Base-by-base conservation (phyloP, 1,140 invertebrate genomes). In the Tetramorium alpestre region DNA sequence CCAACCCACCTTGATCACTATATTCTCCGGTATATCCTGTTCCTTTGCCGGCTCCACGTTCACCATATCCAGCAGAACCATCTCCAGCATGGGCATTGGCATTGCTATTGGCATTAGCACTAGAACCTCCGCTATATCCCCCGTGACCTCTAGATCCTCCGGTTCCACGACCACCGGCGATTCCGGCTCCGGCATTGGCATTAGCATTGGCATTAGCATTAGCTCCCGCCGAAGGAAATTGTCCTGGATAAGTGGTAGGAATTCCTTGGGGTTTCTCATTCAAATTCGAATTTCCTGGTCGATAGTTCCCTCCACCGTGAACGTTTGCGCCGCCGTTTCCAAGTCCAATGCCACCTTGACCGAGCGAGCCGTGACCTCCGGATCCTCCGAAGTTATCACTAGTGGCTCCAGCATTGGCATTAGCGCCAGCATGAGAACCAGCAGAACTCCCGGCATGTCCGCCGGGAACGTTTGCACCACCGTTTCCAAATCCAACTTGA, bases 81-180 rank as follows among this genome's bases (percentile, higher is more conserved):
- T 4, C 64, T 70, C 89, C 90, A 70, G 84, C 84, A 16, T 81
- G 82, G 3, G 88, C 89, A 41, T n/a, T 18, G 13, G 87, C 90
- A 18, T 75, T 87, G 3, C 80, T 80, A 56, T 7, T 85, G 4
- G 85, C 69, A 69, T 77, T 87, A 8, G 28, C 28, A 33, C 28
- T 2, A 11, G 54, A 82, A 8, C 73, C 41, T 13, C 67, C 49
- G 6, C 18, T 62, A 11, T 67, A 67, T 44, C 13, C 58, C 54
- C 69, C 80, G 22, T 47, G 64, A 25, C 69, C 64, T 38, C 64
- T 73, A n/a, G 78, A 51, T 33, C 56, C 80, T 25, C 73, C 89
- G 4, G 8, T n/a, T 62, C 67, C 67, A 33, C 11, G 47, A 49
- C 47, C 11, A 11, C 44, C 44, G 44, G 11, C 41, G 41, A 0